phyloP scores from a whole-genome alignment of 23 tunicate species.

The Trididemnum miniatum region DNA sequence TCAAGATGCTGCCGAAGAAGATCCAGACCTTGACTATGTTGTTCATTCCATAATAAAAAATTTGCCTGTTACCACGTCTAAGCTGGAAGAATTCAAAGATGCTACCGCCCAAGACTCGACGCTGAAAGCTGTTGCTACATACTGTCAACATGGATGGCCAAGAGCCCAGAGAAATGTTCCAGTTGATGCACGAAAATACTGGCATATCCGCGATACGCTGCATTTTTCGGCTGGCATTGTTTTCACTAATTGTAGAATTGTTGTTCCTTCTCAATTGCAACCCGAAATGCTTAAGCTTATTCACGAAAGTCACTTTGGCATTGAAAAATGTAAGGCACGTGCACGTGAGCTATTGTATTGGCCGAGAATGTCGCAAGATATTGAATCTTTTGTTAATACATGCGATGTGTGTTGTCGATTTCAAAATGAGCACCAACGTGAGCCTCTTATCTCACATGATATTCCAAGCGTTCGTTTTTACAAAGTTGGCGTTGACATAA shows the following conservation, averaged over 20 bases:
- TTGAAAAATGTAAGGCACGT: too few species aligned
- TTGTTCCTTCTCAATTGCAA: constrained; percentile 32
- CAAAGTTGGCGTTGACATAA: too few species aligned
- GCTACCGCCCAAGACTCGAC: neutral
- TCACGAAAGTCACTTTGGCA: too few species aligned
- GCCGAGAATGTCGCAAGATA: too few species aligned
- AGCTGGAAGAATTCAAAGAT: neutral
- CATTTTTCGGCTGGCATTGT: constrained; percentile 17
- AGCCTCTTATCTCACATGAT: too few species aligned
- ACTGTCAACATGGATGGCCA: neutral
- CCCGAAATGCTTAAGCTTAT: too few species aligned
- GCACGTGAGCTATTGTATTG: too few species aligned
- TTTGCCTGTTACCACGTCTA: neutral
- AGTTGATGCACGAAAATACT: neutral
- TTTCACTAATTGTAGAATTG: constrained; percentile 28
- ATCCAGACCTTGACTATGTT: neutral
- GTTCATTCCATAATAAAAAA: neutral
- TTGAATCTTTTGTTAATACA: too few species aligned
- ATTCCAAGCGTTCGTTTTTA: too few species aligned
- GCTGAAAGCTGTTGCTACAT: neutral
- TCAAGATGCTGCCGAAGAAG: neutral
- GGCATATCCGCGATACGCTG: constrained; percentile 33
- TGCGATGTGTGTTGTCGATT: too few species aligned
- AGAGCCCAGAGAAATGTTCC: neutral
- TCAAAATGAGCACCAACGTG: too few species aligned